Percentiles rank a stretch among this genome's conserved stretches.
These are phyloP conservation scores for Araneus ventricosus DNA, from an alignment of 1,140 invertebrate species.

Conservation along the genomic window DNA sequence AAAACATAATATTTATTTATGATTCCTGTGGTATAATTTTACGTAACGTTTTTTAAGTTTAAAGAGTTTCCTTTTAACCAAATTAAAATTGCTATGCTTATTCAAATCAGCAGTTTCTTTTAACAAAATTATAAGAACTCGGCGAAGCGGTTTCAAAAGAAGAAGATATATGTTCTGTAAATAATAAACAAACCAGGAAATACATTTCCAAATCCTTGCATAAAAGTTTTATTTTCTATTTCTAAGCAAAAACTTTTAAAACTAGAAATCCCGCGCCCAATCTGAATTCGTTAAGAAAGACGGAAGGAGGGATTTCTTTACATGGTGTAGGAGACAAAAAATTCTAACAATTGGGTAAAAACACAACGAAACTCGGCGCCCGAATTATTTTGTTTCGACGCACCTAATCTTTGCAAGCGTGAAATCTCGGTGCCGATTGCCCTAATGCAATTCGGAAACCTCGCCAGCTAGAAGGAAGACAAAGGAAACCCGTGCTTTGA, in stretches of 20 bases:
- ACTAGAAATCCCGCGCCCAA: neutral
- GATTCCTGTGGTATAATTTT: too few relatives aligned
- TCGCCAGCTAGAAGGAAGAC: neutral
- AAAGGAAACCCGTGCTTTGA: neutral
- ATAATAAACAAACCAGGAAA: too few relatives aligned
- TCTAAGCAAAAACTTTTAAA: neutral
- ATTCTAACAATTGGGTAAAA: neutral
- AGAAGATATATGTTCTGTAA: too few relatives aligned
- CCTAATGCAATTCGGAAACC: constrained; percentile 8
- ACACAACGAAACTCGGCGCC: neutral
- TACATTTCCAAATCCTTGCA: too few relatives aligned
- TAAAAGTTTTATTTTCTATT: too few relatives aligned
- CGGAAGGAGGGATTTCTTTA: neutral
- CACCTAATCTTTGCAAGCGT: constrained; percentile 12
- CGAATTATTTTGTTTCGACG: constrained; percentile 4
- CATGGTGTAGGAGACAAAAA: neutral
- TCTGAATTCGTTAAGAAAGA: neutral
- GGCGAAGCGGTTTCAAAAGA: too few relatives aligned
- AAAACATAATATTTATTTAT: too few relatives aligned
- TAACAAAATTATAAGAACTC: too few relatives aligned
- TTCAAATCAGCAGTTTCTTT: too few relatives aligned
- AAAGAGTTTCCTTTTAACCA: too few relatives aligned
- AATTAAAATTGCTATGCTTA: too few relatives aligned
- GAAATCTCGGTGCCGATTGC: neutral
- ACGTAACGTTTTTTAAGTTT: too few relatives aligned